phyloP scores from a whole-genome alignment of 2,888 invertebrate genomes.

The Boloria selene region DNA sequence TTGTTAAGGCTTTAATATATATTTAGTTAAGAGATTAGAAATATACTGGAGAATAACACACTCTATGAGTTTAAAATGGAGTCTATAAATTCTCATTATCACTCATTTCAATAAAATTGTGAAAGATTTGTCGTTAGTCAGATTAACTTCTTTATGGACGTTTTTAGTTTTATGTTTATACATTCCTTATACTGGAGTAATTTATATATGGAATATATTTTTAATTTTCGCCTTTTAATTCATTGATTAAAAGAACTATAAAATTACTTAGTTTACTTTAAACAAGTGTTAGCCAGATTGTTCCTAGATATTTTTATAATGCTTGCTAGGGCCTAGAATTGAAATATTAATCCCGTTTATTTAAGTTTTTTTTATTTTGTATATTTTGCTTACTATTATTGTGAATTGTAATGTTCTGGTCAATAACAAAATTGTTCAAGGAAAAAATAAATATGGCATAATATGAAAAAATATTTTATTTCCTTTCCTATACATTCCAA shows the following conservation, averaged over 20 bases:
- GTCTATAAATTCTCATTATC: constrained; percentile 19
- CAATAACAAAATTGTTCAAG: constrained; percentile 55
- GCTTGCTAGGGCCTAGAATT: constrained; percentile 41
- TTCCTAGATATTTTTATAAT: constrained; percentile 38
- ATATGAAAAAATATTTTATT: constrained; percentile 12
- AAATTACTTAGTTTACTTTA: constrained; percentile 10
- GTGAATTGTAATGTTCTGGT: constrained; percentile 31
- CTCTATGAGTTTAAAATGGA: background rate
- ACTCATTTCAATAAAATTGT: background rate
- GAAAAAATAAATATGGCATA: constrained; percentile 62
- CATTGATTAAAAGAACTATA: background rate
- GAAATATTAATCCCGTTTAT: constrained; percentile 29
- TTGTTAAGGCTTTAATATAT: constrained; percentile 30
- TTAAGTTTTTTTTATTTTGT: constrained; percentile 40
- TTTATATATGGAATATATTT: constrained; percentile 6
- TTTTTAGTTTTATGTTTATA: constrained; percentile 60
- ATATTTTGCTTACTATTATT: constrained; percentile 46
- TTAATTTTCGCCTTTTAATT: background rate
- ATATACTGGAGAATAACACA: background rate
- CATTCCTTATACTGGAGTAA: constrained; percentile 57
- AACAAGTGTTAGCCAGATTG: constrained; percentile 33
- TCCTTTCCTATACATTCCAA: background rate
- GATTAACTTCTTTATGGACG: constrained; percentile 11
- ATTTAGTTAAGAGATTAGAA: constrained; percentile 22
- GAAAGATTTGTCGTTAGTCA: constrained; percentile 3